Percentiles rank a stretch among this genome's conserved stretches.
Evolutionary conservation across 2,888 invertebrate genomes (phyloP).

Genomic region (Ormia ochracea): DNA sequence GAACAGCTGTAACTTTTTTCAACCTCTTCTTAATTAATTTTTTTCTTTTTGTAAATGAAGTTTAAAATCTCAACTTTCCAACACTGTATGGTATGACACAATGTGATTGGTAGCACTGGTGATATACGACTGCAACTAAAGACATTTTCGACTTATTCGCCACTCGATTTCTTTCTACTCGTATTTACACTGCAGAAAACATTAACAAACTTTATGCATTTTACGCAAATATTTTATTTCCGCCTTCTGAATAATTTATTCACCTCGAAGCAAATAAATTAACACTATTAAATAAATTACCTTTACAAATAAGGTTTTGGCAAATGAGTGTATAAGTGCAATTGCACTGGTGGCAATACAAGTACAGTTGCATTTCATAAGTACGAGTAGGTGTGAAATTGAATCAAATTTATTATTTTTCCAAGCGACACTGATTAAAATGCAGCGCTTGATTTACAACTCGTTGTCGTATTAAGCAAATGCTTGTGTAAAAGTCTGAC

Average conservation of each 20-base stretch:
- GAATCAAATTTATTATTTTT: constrained; percentile 56
- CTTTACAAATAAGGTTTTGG: neutral
- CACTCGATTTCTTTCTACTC: no score
- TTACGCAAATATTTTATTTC: neutral
- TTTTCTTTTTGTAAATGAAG: no score
- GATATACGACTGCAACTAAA: no score
- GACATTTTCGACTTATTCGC: no score
- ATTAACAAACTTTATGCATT: neutral
- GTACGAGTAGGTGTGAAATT: constrained; percentile 57
- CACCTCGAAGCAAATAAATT: neutral
- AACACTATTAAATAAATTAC: neutral
- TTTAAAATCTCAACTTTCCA: no score
- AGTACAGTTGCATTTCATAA: constrained; percentile 15
- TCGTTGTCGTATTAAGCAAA: neutral
- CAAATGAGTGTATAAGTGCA: neutral
- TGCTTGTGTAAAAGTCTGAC: neutral
- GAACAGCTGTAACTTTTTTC: no score
- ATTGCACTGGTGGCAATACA: neutral
- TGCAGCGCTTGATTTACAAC: neutral
- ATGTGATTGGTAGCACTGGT: no score
- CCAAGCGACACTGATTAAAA: constrained; percentile 9
- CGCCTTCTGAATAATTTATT: neutral
- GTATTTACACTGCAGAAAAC: no score
- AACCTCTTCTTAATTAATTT: no score
- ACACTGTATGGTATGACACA: no score